Conservation (phyloP, 1,140 invertebrate genomes). For the Pachypsylla venusta region DNA sequence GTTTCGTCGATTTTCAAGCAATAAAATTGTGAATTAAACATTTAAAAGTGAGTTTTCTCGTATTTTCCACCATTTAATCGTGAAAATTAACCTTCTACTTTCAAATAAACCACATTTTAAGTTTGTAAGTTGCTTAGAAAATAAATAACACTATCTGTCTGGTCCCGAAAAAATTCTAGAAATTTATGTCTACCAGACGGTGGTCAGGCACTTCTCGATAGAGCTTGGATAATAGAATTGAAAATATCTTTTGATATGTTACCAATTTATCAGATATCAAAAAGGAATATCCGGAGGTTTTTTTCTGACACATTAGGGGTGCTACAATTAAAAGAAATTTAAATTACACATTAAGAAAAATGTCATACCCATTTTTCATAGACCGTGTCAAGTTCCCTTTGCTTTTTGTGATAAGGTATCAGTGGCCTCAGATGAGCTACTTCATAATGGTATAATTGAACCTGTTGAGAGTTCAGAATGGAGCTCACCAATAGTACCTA, state of each 20-base stretch:
- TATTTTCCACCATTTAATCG: too few species aligned
- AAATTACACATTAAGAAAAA: slow-evolving; percentile 17
- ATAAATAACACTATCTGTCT: too few species aligned
- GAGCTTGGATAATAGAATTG: not conserved
- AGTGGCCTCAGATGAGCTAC: slow-evolving; percentile 19
- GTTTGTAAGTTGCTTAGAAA: too few species aligned
- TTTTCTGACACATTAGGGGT: not conserved
- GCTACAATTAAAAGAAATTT: not conserved
- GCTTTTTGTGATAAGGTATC: slow-evolving; percentile 21
- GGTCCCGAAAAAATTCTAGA: too few species aligned
- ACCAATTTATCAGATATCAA: not conserved
- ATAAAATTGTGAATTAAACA: too few species aligned
- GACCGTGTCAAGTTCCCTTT: slow-evolving; percentile 27
- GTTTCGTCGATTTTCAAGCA: too few species aligned
- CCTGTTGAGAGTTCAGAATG: slow-evolving; percentile 31
- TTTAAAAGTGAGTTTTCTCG: too few species aligned
- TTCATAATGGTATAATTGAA: slow-evolving; percentile 19
- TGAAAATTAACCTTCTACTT: too few species aligned
- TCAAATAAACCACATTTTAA: too few species aligned
- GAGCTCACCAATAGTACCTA: slow-evolving; percentile 35
- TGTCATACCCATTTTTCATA: slow-evolving; percentile 24
- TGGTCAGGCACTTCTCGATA: not conserved
- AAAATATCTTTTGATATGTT: not conserved
- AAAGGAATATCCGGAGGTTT: not conserved
- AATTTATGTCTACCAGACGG: too few species aligned